phyloP scores from a whole-genome alignment of 2,113 vertebrate genomes.

The Benitochromis conjunctus region DNA sequence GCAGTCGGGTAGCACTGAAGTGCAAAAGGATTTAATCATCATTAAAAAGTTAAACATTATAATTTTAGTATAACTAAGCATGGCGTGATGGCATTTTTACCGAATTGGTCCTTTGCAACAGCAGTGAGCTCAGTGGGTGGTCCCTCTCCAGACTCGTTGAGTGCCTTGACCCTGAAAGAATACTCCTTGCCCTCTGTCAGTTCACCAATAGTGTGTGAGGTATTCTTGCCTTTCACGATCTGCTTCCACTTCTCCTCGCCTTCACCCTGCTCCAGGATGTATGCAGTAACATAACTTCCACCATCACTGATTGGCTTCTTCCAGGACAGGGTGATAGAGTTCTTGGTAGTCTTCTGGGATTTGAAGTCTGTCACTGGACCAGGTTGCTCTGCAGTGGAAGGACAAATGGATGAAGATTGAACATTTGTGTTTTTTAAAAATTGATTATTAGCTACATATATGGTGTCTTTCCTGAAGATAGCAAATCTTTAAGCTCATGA shows the following conservation, averaged over 20 bases:
- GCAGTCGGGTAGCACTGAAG: constrained; percentile 85
- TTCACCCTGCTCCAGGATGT: constrained; percentile 82
- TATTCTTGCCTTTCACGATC: constrained; percentile 82
- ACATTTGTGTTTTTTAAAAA: neutral
- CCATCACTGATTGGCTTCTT: constrained; percentile 93
- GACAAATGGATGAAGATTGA: neutral
- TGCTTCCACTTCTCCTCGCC: constrained; percentile 88
- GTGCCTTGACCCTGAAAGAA: constrained; percentile 86
- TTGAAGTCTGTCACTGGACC: constrained; percentile 92
- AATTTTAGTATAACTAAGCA: neutral
- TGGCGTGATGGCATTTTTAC: constrained; percentile 67
- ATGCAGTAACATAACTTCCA: constrained; percentile 86
- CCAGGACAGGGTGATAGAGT: constrained; percentile 87
- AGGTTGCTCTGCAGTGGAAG: constrained; percentile 82
- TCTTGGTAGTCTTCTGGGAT: constrained; percentile 81
- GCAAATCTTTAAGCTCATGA: neutral
- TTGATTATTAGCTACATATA: neutral
- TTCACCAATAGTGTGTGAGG: constrained; percentile 79
- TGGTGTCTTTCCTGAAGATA: neutral
- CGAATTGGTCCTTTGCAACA: constrained; percentile 90
- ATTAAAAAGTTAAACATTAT: neutral
- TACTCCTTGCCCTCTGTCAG: constrained; percentile 91
- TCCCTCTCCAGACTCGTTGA: constrained; percentile 92
- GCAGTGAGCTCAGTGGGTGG: constrained; percentile 83
- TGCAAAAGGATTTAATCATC: neutral